Conservation (phyloP, 1,140 invertebrate genomes). For the Drosophila takahashii region DNA sequence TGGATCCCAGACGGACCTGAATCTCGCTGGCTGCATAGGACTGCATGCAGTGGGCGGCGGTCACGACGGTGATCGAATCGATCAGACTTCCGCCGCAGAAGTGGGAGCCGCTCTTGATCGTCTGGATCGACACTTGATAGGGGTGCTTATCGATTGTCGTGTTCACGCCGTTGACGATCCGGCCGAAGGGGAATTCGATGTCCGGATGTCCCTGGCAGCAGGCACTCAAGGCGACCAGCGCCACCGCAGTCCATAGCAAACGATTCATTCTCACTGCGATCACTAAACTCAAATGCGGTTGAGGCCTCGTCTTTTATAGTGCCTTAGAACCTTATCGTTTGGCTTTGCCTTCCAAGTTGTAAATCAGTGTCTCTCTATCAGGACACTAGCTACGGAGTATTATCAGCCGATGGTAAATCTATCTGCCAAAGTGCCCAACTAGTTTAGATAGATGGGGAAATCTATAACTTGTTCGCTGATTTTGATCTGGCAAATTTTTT, state of each 20-base stretch:
- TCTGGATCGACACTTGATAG: conserved; percentile 73
- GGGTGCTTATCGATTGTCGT: conserved; percentile 57
- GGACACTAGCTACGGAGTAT: not conserved
- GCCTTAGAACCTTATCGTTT: conserved; percentile 35
- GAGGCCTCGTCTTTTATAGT: conserved; percentile 39
- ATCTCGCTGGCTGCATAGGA: conserved; percentile 35
- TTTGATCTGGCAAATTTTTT: too few species aligned
- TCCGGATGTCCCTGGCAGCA: conserved; percentile 40
- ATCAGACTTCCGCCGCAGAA: conserved; percentile 87
- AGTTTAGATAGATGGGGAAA: too few species aligned
- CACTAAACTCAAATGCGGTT: conserved; percentile 20
- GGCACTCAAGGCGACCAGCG: conserved; percentile 44
- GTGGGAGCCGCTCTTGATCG: conserved; percentile 65
- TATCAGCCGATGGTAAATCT: too few species aligned
- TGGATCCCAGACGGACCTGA: conserved; percentile 67
- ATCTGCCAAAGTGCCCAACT: too few species aligned
- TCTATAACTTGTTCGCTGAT: too few species aligned
- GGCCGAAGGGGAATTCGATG: conserved; percentile 59
- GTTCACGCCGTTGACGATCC: conserved; percentile 63
- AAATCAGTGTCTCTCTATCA: conserved; percentile 53
- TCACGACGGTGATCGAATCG: conserved; percentile 84
- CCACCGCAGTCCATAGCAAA: conserved; percentile 44
- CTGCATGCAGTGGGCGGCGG: conserved; percentile 87
- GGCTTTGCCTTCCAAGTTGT: conserved; percentile 8
- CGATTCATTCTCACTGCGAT: conserved; percentile 59